phyloP scores from a whole-genome alignment of 2,113 vertebrate genomes.

The Rhinichthys klamathensis region DNA sequence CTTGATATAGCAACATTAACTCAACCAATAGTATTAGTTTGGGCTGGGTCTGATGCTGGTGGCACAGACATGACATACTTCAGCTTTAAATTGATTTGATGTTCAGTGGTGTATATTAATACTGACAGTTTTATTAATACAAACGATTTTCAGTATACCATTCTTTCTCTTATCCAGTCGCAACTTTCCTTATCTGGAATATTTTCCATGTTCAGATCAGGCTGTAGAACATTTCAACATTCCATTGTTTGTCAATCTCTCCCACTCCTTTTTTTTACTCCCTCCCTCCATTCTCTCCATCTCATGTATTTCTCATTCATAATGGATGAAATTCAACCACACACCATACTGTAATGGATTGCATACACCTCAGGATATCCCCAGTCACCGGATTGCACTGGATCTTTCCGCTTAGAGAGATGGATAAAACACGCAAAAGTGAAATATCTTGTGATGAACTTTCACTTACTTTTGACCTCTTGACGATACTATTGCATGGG shows the following conservation, averaged over 20 bases:
- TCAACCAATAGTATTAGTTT: no score
- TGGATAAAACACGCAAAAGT: background rate
- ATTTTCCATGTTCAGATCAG: background rate
- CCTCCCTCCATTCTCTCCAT: background rate
- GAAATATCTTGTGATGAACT: background rate
- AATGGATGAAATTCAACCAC: slow-evolving; percentile 75
- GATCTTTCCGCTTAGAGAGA: slow-evolving; percentile 38
- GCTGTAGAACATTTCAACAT: background rate
- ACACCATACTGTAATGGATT: slow-evolving; percentile 71
- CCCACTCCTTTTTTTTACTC: background rate
- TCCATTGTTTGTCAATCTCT: background rate
- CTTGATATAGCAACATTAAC: background rate
- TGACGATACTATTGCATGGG: background rate
- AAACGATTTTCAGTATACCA: background rate
- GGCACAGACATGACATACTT: no score
- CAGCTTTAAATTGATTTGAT: no score
- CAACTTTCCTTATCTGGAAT: background rate
- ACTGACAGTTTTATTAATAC: no score
- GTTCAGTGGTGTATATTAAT: no score
- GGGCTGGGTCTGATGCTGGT: no score
- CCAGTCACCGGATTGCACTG: slow-evolving; percentile 59
- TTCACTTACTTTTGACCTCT: slow-evolving; percentile 10
- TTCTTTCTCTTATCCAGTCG: background rate
- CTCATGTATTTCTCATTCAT: slow-evolving; percentile 51
- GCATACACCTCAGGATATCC: slow-evolving; percentile 74